Evolutionary conservation across 2,797 vertebrate species (phyloP).

Genomic region (Crocidura indochinensis): DNA sequence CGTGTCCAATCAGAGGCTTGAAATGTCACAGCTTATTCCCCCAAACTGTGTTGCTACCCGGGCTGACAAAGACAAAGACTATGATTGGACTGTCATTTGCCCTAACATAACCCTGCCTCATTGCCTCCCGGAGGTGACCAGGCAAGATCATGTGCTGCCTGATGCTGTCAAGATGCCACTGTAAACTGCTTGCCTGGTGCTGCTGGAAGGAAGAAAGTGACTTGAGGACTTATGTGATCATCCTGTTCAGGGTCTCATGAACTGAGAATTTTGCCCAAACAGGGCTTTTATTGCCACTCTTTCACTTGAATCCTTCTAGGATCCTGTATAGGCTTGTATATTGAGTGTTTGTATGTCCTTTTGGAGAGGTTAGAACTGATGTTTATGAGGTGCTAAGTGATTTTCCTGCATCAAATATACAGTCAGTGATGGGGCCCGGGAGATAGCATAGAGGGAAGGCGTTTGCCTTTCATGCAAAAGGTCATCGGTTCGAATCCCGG

Average conservation of each 20-base stretch:
- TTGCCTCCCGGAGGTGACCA: conserved; percentile 62
- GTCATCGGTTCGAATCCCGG: no score
- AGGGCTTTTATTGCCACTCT: conserved; percentile 10
- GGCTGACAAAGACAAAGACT: conserved; percentile 77
- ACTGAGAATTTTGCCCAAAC: conserved; percentile 45
- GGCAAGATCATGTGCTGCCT: conserved; percentile 54
- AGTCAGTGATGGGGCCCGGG: no score
- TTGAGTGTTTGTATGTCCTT: background rate
- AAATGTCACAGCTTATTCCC: conserved; percentile 72
- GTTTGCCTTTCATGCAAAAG: no score
- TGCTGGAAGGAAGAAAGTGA: conserved; percentile 66
- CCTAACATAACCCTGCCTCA: conserved; percentile 80
- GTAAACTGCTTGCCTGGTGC: conserved; percentile 36
- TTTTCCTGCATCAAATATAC: background rate
- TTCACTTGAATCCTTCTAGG: conserved; percentile 17
- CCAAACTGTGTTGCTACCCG: conserved; percentile 40
- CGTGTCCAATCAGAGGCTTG: conserved; percentile 68
- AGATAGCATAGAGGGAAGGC: no score
- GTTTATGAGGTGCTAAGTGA: background rate
- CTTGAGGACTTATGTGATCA: conserved; percentile 59
- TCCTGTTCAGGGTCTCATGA: background rate
- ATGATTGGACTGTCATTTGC: conserved; percentile 73
- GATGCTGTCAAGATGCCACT: conserved; percentile 53
- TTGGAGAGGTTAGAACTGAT: conserved; percentile 32
- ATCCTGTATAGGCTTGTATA: background rate